These are phyloP conservation scores for Scolopax mira DNA, from an alignment of 2,113 vertebrate species.

Conservation along the genomic window DNA sequence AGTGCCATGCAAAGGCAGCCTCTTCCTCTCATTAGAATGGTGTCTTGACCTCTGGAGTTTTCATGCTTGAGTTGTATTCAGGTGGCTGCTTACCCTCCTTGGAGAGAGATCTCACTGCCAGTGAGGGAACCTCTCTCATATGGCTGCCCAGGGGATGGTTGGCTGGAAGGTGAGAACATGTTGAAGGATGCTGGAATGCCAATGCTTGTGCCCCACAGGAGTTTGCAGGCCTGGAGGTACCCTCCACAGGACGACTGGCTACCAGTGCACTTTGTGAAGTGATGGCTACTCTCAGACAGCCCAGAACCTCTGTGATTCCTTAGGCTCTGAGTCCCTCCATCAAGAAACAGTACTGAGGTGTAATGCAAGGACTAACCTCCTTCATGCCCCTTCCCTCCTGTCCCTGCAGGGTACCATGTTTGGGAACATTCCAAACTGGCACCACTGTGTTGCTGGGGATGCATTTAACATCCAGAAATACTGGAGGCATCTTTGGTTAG, in stretches of 20 bases:
- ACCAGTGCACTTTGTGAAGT: background rate
- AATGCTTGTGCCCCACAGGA: background rate
- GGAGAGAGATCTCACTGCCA: background rate
- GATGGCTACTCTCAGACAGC: background rate
- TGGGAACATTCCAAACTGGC: background rate
- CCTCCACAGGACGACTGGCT: background rate
- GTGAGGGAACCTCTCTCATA: background rate
- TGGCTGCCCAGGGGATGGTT: background rate
- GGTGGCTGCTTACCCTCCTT: background rate
- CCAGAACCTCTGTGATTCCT: background rate
- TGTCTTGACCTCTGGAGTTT: background rate
- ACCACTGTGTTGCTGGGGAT: background rate
- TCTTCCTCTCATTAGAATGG: background rate
- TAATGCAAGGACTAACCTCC: background rate
- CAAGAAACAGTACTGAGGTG: background rate
- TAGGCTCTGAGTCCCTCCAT: background rate
- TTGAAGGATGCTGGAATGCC: background rate
- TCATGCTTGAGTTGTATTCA: background rate
- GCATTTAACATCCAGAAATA: background rate
- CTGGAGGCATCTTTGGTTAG: background rate
- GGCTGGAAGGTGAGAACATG: rapidly evolving
- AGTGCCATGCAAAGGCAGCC: background rate
- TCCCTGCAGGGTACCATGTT: background rate
- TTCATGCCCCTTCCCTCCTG: background rate
- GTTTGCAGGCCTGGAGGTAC: background rate